Conservation (phyloP, 2,888 invertebrate species). For the Oscheius myriophilus region DNA sequence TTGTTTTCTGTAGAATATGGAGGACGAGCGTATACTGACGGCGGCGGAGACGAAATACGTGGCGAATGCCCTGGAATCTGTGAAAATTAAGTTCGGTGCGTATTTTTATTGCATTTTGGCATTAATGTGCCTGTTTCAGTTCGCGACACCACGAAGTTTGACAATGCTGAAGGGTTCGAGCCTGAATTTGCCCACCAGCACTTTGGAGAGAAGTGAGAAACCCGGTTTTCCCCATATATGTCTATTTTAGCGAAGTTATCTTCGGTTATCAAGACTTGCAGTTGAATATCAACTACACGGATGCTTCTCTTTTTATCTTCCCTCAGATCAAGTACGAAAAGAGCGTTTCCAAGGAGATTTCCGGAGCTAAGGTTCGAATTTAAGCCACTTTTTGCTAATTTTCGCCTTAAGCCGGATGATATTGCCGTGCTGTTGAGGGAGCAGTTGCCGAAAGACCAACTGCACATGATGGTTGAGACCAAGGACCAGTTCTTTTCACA, state of each 20-base stretch:
- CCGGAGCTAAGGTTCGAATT: conserved; percentile 31
- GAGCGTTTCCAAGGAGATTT: conserved; percentile 75
- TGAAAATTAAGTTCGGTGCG: conserved; percentile 60
- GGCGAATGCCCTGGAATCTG: conserved; percentile 52
- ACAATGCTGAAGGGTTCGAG: conserved; percentile 64
- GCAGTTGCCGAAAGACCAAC: conserved; percentile 50
- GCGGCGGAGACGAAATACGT: conserved; percentile 35
- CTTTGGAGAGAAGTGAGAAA: conserved; percentile 81
- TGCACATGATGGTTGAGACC: conserved; percentile 40
- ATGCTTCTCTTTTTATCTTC: conserved; percentile 84
- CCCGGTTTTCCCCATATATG: conserved; percentile 8
- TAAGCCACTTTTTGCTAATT: not conserved
- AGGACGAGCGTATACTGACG: conserved; percentile 26
- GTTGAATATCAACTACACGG: conserved; percentile 83
- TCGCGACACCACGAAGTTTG: not conserved
- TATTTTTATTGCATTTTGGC: conserved; percentile 8
- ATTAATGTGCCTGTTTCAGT: not conserved
- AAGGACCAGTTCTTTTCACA: conserved; percentile 38
- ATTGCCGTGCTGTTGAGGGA: conserved; percentile 48
- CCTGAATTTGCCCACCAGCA: conserved; percentile 93
- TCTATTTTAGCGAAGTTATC: conserved; percentile 81
- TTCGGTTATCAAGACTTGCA: conserved; percentile 89
- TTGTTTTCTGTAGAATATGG: conserved; percentile 45
- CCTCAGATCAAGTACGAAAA: conserved; percentile 81
- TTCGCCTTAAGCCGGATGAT: conserved; percentile 55